Percentiles rank a stretch among this genome's conserved stretches.
These are phyloP conservation scores for Brienomyrus brachyistius DNA, from an alignment of 2,113 vertebrate species.

Conservation along the genomic window DNA sequence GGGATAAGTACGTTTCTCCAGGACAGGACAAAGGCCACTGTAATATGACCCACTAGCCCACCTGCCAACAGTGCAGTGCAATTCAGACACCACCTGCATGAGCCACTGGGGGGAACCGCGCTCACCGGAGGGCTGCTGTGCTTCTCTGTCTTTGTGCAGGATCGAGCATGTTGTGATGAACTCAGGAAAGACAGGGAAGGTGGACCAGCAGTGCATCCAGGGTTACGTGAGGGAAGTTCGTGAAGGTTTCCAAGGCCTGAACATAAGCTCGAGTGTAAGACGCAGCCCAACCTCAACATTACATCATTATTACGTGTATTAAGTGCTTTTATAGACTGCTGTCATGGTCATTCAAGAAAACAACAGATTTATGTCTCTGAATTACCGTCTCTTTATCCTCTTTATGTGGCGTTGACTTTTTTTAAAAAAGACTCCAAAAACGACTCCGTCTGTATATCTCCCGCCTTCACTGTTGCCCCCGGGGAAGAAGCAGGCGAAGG, in stretches of 20 bases:
- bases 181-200: background rate
- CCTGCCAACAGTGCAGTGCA: background rate
- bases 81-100: background rate
- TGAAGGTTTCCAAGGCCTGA: slow-evolving; percentile 23
- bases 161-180: slow-evolving; percentile 10
- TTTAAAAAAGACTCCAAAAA: background rate
- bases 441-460: slow-evolving; percentile 30
- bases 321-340: background rate
- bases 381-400: background rate
- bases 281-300: background rate
- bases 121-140: background rate
- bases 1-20: background rate
- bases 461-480: slow-evolving; percentile 39
- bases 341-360: background rate
- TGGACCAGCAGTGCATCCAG: slow-evolving; percentile 26
- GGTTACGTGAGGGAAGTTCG: slow-evolving; percentile 38
- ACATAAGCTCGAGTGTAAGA: slow-evolving; percentile 44
- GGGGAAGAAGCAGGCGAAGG: slow-evolving; percentile 29
- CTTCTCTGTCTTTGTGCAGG: slow-evolving; percentile 33
- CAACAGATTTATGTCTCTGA: background rate
- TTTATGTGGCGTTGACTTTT: background rate
- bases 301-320: background rate
- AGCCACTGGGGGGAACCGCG: no score
- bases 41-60: background rate
- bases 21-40: background rate